These are phyloP conservation scores for Sesamia inferens DNA, from an alignment of 2,888 invertebrate species.

Conservation along the genomic window DNA sequence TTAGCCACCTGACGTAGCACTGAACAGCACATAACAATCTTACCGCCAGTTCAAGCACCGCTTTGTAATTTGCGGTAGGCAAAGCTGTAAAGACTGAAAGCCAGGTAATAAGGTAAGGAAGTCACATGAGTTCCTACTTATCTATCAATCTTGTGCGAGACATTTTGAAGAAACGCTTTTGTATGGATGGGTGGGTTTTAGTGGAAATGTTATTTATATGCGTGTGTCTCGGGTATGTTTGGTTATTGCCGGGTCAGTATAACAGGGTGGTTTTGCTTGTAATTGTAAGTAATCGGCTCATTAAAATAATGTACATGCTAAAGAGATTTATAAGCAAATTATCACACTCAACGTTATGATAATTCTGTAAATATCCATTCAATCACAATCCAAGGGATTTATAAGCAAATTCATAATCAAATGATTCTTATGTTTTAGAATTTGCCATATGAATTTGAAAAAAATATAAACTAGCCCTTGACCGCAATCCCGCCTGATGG, in stretches of 20 bases:
- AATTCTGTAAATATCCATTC: background rate
- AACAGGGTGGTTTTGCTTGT: background rate
- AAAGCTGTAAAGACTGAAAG: constrained; percentile 49
- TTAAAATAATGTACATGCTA: background rate
- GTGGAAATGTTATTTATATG: constrained; percentile 6
- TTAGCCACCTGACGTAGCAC: constrained; percentile 38
- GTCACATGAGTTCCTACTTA: constrained; percentile 23
- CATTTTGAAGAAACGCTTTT: constrained; percentile 26
- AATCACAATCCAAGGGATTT: too few relatives aligned
- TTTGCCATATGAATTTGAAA: too few relatives aligned
- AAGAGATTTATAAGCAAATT: too few relatives aligned
- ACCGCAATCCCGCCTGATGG: too few relatives aligned
- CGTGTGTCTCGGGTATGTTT: background rate
- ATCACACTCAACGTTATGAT: background rate
- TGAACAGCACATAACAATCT: constrained; percentile 48
- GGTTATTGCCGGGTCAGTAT: constrained; percentile 5
- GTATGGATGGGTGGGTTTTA: constrained; percentile 14
- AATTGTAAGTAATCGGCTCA: too few relatives aligned
- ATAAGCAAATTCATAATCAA: too few relatives aligned
- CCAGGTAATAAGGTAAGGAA: constrained; percentile 45
- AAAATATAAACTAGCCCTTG: too few relatives aligned
- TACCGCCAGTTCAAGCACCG: constrained; percentile 38
- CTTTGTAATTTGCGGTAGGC: constrained; percentile 56
- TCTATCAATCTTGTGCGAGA: constrained; percentile 15
- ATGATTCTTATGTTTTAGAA: background rate